Base-by-base conservation (phyloP, 2,888 invertebrate genomes). In the Malthinus flaveolus region DNA sequence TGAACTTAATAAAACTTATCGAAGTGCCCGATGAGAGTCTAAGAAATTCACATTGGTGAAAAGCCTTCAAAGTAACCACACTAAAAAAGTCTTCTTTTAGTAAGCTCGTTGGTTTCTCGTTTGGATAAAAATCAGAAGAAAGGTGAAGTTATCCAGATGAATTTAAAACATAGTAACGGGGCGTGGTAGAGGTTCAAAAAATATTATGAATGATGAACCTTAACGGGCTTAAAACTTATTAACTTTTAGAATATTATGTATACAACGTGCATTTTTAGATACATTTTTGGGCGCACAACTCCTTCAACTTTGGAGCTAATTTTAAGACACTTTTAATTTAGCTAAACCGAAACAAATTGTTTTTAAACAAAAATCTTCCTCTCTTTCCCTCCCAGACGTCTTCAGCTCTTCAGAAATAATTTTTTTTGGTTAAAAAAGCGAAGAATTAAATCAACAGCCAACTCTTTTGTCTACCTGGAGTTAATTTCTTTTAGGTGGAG, bases 191-290 rank as follows among this genome's bases (percentile, higher is more conserved):
- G 57, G 53, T 63, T 54, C 54, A 54, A 54, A 59, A n/a, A 59
- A 54, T 55, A 57, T 58, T 23, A 65, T 65, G 65, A 65, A 65
- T 65, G 65, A 65, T 65, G 65, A 63, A 61, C 62, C 55, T 58
- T 58, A 48, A 46, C 58, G 39, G 52, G 52, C 56, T 58, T 45
- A 54, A 56, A 23, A 23, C 58, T 62, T 64, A 64, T 62, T 64
- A 64, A 59, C 62, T 61, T 64, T 58, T 64, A 56, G 54, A 59
- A 47, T 60, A 56, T 60, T 60, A 11, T 35, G 39, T 31, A 3
- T 15, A 11, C 56, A 49, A 56, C 23, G 47, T 60, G 42, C 56
- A 56, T 52, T 53, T 56, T 56, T 52, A 48, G 56, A 60, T 56
- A 56, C 48, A 56, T 52, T 47, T 36, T 49, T 39, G 31, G 31